These are phyloP conservation scores for Junonia oenone DNA, from an alignment of 2,888 invertebrate genomes.

Conservation along the genomic window DNA sequence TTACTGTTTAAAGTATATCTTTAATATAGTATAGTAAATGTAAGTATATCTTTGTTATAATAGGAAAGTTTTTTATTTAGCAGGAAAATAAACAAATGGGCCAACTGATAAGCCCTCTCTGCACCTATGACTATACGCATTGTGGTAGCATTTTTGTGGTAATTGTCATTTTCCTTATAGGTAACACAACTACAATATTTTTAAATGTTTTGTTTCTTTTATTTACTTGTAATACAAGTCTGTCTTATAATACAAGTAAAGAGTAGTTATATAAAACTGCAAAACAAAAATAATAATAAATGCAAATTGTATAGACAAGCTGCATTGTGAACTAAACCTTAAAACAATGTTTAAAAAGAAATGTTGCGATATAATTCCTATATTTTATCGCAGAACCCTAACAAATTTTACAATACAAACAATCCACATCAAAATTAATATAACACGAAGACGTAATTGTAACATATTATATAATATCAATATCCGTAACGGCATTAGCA, in stretches of 20 bases:
- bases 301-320: too few species aligned
- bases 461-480: slow-evolving; percentile 20
- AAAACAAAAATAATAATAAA: too few species aligned
- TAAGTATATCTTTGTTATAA: neutral
- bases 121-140: neutral
- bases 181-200: neutral
- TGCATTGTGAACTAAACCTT: too few species aligned
- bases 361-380: too few species aligned
- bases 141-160: neutral
- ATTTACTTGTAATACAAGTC: too few species aligned
- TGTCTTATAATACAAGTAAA: too few species aligned
- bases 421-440: neutral
- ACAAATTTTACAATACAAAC: neutral
- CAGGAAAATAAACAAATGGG: neutral
- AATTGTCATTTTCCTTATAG: neutral
- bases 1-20: too few species aligned
- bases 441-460: neutral
- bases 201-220: too few species aligned
- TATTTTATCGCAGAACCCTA: too few species aligned
- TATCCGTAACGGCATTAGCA: slow-evolving; percentile 31
- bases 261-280: too few species aligned
- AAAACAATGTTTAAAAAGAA: too few species aligned
- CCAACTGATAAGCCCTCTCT: neutral
- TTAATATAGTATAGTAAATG: too few species aligned
- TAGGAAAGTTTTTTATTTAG: neutral